Evolutionary conservation across 2,888 invertebrate species (phyloP).

Genomic region (Vesta saturnalis): DNA sequence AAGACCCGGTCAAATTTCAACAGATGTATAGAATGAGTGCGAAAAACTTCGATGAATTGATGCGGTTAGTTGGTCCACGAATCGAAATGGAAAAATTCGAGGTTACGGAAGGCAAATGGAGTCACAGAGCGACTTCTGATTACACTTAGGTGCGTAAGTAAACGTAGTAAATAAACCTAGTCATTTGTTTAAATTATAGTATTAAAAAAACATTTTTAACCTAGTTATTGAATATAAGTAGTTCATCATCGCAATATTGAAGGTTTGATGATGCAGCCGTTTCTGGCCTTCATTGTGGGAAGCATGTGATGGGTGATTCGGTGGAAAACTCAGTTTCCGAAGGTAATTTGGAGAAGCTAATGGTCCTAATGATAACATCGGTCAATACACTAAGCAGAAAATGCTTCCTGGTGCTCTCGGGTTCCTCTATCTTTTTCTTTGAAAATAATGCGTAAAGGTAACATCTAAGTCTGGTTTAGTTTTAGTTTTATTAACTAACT

Average conservation of each 20-base stretch:
- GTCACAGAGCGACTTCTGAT: neutral
- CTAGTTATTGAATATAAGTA: neutral
- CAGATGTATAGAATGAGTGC: neutral
- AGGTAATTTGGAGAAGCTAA: too few relatives aligned
- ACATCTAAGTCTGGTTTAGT: too few relatives aligned
- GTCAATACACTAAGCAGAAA: too few relatives aligned
- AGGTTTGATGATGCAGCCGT: neutral
- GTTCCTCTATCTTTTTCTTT: too few relatives aligned
- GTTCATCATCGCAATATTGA: neutral
- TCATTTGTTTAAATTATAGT: neutral
- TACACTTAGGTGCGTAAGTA: too few relatives aligned
- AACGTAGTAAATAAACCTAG: too few relatives aligned
- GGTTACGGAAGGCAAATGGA: neutral
- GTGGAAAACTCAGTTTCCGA: neutral
- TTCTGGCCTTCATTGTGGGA: neutral
- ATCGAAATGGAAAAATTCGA: neutral
- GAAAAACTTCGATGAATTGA: neutral
- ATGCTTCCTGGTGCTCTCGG: too few relatives aligned
- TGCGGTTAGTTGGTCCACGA: neutral
- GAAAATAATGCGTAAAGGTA: too few relatives aligned
- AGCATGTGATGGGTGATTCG: neutral
- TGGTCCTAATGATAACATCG: too few relatives aligned
- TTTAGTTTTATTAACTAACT: too few relatives aligned
- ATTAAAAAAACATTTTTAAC: neutral
- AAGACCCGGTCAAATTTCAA: neutral